Evolutionary conservation across 2,888 invertebrate genomes (phyloP).

Genomic region (Chymomyza procnemis): DNA sequence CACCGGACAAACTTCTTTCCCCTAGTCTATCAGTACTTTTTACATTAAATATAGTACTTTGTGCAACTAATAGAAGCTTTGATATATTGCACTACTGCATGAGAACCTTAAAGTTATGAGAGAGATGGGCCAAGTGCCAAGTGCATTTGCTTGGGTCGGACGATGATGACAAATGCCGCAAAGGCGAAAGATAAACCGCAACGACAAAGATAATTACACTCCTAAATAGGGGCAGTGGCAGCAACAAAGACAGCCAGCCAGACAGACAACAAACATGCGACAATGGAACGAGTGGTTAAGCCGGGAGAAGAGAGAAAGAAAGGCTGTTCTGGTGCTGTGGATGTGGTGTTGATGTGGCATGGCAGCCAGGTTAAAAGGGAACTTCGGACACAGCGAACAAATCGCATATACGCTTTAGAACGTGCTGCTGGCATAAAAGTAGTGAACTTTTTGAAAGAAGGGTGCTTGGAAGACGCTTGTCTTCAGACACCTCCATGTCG

Average conservation of each 20-base stretch:
- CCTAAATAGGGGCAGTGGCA: conserved; percentile 11
- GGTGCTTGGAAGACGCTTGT: no score
- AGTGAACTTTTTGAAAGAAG: no score
- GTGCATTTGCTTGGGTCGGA: neutral
- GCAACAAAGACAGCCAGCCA: neutral
- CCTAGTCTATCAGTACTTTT: no score
- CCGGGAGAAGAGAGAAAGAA: neutral
- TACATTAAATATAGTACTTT: neutral
- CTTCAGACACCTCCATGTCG: no score
- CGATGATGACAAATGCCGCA: conserved; percentile 7
- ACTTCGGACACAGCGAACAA: conserved; percentile 29
- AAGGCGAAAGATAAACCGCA: conserved; percentile 9
- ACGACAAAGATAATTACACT: conserved; percentile 14
- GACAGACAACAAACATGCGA: neutral
- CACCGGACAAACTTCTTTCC: no score
- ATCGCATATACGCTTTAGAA: conserved; percentile 10
- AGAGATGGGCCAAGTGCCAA: neutral
- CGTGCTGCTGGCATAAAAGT: no score
- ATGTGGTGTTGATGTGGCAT: conserved; percentile 6
- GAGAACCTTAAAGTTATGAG: neutral
- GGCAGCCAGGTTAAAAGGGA: conserved; percentile 2
- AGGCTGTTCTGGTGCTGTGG: neutral
- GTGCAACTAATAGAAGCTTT: neutral
- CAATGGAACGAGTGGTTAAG: neutral
- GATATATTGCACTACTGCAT: neutral